These are phyloP conservation scores for Neofelis nebulosa DNA, from an alignment of 2,113 vertebrate genomes.

Conservation along the genomic window DNA sequence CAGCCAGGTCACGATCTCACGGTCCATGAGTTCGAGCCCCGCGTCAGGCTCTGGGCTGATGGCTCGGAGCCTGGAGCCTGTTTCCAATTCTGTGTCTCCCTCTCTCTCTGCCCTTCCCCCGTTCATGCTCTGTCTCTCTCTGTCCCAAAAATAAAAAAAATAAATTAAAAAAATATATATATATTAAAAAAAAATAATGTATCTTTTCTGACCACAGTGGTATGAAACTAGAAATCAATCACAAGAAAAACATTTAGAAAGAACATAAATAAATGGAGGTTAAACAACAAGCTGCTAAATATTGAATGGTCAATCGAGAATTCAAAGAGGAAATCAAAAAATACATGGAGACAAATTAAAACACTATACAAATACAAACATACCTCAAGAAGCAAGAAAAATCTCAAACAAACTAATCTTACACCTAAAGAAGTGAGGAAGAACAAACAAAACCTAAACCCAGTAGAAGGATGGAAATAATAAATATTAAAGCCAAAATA, in stretches of 20 bases:
- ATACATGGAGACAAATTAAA: neutral
- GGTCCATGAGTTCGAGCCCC: too few relatives aligned
- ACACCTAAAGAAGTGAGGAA: neutral
- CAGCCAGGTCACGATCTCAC: too few relatives aligned
- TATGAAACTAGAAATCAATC: neutral
- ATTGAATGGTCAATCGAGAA: neutral
- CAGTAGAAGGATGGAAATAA: neutral
- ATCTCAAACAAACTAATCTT: neutral
- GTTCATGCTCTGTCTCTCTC: too few relatives aligned
- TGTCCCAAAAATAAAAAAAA: too few relatives aligned
- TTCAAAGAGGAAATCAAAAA: neutral
- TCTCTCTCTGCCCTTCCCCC: too few relatives aligned
- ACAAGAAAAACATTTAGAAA: neutral
- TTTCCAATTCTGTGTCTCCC: too few relatives aligned
- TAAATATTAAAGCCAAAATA: neutral
- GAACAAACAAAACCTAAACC: neutral
- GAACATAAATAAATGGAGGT: neutral
- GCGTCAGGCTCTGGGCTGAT: too few relatives aligned
- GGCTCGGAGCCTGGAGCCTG: too few relatives aligned
- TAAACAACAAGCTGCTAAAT: neutral
- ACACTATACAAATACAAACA: neutral
- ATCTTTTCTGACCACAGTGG: neutral
- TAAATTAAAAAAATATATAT: too few relatives aligned
- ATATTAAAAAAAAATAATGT: too few relatives aligned
- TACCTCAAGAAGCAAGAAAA: neutral